Conservation (phyloP, 1,140 invertebrate species). For the Zaprionus ghesquierei region DNA sequence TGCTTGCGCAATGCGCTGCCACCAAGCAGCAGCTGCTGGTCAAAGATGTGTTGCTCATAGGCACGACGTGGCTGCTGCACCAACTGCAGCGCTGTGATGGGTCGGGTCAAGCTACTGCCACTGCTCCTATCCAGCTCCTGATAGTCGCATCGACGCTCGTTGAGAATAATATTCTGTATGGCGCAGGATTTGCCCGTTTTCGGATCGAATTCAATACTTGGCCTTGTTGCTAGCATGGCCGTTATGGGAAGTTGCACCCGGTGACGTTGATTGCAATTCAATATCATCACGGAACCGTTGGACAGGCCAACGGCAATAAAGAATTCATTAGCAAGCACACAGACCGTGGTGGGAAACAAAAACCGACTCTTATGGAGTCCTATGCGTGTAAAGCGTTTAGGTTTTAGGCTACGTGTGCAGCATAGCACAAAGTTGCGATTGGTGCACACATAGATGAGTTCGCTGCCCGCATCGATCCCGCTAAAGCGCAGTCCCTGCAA, state of each 20-base stretch:
- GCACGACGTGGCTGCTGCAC: conserved; percentile 54
- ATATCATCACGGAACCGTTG: conserved; percentile 77
- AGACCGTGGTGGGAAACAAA: conserved; percentile 69
- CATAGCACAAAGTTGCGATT: conserved; percentile 77
- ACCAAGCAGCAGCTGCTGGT: conserved; percentile 70
- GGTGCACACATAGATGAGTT: conserved; percentile 75
- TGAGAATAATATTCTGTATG: conserved; percentile 81
- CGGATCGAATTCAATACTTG: conserved; percentile 22
- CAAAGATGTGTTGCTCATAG: conserved; percentile 67
- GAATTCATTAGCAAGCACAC: conserved; percentile 66
- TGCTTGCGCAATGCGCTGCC: conserved; percentile 65
- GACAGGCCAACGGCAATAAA: conserved; percentile 78
- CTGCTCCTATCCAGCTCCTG: conserved; percentile 15
- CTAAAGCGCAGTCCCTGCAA: conserved; percentile 74
- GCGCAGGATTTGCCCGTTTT: conserved; percentile 80
- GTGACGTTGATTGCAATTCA: conserved; percentile 69
- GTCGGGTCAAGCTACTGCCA: conserved; percentile 37
- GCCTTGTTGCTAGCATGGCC: conserved; percentile 13
- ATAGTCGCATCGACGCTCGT: conserved; percentile 66
- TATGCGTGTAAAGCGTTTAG: conserved; percentile 66
- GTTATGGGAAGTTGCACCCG: conserved; percentile 22
- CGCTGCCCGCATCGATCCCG: conserved; percentile 63
- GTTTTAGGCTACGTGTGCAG: conserved; percentile 70
- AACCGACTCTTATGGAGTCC: conserved; percentile 68
- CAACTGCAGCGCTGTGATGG: conserved; percentile 60